These are phyloP conservation scores for Leucoptera coffeella DNA, from an alignment of 2,888 invertebrate species.

Conservation along the genomic window DNA sequence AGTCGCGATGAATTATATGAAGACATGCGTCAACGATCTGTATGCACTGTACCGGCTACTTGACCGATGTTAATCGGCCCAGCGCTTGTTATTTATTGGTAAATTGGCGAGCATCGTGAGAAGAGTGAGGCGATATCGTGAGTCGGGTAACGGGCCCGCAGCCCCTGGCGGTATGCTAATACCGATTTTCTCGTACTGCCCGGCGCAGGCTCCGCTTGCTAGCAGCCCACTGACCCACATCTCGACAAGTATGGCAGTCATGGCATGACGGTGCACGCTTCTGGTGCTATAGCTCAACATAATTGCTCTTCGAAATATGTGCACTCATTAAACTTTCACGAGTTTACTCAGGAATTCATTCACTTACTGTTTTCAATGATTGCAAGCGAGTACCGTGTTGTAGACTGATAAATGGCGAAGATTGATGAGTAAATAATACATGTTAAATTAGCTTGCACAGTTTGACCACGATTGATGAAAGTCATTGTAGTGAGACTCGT, in stretches of 20 bases:
- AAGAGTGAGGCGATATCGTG: conserved; percentile 24
- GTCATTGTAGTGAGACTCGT: too few relatives aligned
- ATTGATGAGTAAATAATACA: too few relatives aligned
- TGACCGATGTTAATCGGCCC: too few relatives aligned
- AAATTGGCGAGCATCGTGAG: conserved; percentile 25
- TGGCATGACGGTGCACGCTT: conserved; percentile 16
- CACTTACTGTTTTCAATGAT: too few relatives aligned
- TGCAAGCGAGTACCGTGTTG: too few relatives aligned
- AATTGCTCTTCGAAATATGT: conserved; percentile 32
- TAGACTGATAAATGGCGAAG: too few relatives aligned
- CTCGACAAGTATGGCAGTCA: conserved; percentile 22
- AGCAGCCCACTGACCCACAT: conserved; percentile 44
- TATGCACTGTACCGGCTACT: too few relatives aligned
- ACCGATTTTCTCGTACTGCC: conserved; percentile 18
- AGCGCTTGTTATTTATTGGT: conserved; percentile 8
- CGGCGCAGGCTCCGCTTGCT: conserved; percentile 15
- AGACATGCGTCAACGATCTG: too few relatives aligned
- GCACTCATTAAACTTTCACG: conserved; percentile 42
- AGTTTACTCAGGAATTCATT: too few relatives aligned
- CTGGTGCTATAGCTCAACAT: conserved; percentile 22
- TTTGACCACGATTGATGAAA: too few relatives aligned
- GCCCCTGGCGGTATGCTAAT: conserved; percentile 42
- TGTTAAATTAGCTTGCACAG: too few relatives aligned
- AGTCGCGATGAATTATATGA: too few relatives aligned
- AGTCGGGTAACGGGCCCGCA: conserved; percentile 30